These are phyloP conservation scores for Pterocles burchelli DNA, from an alignment of 2,113 vertebrate species.

Conservation along the genomic window DNA sequence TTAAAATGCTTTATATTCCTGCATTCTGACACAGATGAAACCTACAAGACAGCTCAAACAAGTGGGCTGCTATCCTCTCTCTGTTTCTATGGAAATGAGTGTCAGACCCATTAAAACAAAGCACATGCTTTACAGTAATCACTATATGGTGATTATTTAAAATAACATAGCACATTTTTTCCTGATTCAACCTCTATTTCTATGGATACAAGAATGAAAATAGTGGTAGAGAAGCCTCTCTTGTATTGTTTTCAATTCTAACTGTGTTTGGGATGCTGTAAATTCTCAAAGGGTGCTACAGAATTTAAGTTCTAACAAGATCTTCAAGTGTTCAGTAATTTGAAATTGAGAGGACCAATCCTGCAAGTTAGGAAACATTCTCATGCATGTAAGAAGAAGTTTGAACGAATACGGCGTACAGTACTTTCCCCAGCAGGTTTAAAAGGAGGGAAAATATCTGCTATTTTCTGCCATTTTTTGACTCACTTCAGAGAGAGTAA, in stretches of 20 bases:
- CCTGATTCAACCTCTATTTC: neutral
- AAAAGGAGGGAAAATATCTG: neutral
- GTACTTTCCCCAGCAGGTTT: neutral
- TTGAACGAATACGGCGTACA: neutral
- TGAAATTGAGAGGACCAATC: neutral
- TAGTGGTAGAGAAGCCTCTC: neutral
- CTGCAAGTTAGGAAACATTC: neutral
- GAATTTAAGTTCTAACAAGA: neutral
- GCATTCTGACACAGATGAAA: conserved; percentile 38
- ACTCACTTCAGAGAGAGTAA: neutral
- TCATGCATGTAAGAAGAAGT: neutral
- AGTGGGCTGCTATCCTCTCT: conserved; percentile 1
- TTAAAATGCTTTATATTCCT: conserved; percentile 39
- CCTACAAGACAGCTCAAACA: conserved; percentile 46
- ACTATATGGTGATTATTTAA: conserved; percentile 51
- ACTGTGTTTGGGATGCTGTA: neutral
- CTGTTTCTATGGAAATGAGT: conserved; percentile 68
- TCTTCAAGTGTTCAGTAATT: neutral
- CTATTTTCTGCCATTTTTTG: neutral
- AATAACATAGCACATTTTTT: conserved; percentile 49
- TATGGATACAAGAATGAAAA: conserved; percentile 36
- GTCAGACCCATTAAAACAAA: conserved; percentile 38
- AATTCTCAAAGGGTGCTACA: neutral
- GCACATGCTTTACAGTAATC: conserved; percentile 28
- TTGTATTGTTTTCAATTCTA: neutral